Conservation (phyloP, 1,140 invertebrate species). For the Cheumatopsyche charites region DNA sequence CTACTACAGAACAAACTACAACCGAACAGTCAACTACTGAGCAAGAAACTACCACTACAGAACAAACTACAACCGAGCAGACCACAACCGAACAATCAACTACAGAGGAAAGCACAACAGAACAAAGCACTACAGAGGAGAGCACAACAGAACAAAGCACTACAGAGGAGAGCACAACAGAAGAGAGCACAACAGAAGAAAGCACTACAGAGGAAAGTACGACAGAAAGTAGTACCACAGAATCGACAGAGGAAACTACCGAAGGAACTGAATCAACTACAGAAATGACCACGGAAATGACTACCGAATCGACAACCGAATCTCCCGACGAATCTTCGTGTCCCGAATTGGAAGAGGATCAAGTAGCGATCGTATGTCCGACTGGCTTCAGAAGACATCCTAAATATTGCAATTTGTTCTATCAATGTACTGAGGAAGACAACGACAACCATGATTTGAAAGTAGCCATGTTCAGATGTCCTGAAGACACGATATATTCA, state of each 20-base stretch:
- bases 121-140: slow-evolving; percentile 50
- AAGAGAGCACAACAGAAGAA: slow-evolving; percentile 34
- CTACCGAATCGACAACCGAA: slow-evolving; percentile 50
- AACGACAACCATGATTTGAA: slow-evolving; percentile 70
- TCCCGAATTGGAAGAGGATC: slow-evolving; percentile 66
- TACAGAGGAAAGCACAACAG: slow-evolving; percentile 50
- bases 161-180: slow-evolving; percentile 39
- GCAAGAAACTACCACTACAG: slow-evolving; percentile 44
- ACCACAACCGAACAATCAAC: slow-evolving; percentile 48
- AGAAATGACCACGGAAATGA: slow-evolving; percentile 47
- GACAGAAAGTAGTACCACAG: slow-evolving; percentile 5
- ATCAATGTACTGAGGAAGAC: slow-evolving; percentile 74
- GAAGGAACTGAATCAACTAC: slow-evolving; percentile 50
- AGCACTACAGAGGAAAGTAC: slow-evolving; percentile 22
- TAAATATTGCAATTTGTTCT: slow-evolving; percentile 82
- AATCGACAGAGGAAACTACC: slow-evolving; percentile 49
- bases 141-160: slow-evolving; percentile 48
- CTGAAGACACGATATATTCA: slow-evolving; percentile 72
- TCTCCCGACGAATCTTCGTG: slow-evolving; percentile 53
- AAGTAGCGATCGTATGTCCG: slow-evolving; percentile 75
- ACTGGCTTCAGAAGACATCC: slow-evolving; percentile 83
- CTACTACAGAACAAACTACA: slow-evolving; percentile 41
- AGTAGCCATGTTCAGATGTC: slow-evolving; percentile 75
- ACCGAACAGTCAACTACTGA: slow-evolving; percentile 40
- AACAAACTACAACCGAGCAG: slow-evolving; percentile 47